phyloP scores from a whole-genome alignment of 2,797 vertebrate genomes.

The Aldrovandia affinis region DNA sequence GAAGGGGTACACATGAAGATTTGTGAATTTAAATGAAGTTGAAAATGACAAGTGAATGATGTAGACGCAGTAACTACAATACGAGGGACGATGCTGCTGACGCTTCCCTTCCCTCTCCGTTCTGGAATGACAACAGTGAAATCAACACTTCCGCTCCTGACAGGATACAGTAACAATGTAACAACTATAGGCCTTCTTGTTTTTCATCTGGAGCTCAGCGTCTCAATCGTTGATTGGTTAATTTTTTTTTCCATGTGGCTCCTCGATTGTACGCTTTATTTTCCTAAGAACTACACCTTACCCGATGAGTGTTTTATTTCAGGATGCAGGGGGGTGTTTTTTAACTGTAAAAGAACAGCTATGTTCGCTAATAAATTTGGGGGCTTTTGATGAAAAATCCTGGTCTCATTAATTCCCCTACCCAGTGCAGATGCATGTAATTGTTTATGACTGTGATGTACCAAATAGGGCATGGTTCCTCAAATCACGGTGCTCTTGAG shows the following conservation, averaged over 20 bases:
- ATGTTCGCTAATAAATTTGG: neutral
- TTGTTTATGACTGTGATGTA: neutral
- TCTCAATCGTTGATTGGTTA: neutral
- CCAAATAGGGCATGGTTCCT: neutral
- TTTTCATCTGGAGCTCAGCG: constrained; percentile 13
- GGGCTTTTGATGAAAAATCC: too few relatives aligned
- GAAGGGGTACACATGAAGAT: neutral
- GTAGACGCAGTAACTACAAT: neutral
- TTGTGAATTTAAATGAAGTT: neutral
- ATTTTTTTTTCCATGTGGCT: neutral
- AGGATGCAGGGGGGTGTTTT: neutral
- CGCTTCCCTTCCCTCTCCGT: constrained; percentile 31
- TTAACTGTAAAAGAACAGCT: neutral
- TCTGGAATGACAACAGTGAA: constrained; percentile 44
- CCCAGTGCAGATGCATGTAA: neutral
- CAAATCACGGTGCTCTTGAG: too few relatives aligned
- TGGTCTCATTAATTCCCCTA: too few relatives aligned
- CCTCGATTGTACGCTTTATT: neutral
- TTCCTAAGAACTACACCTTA: neutral
- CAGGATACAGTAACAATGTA: constrained; percentile 45
- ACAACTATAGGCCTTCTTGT: constrained; percentile 8
- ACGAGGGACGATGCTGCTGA: constrained; percentile 29
- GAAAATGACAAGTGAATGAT: constrained; percentile 13
- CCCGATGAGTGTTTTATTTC: neutral
- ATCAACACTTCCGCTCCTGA: constrained; percentile 64